phyloP scores from a whole-genome alignment of 2,797 vertebrate genomes.

The Morelia viridis region DNA sequence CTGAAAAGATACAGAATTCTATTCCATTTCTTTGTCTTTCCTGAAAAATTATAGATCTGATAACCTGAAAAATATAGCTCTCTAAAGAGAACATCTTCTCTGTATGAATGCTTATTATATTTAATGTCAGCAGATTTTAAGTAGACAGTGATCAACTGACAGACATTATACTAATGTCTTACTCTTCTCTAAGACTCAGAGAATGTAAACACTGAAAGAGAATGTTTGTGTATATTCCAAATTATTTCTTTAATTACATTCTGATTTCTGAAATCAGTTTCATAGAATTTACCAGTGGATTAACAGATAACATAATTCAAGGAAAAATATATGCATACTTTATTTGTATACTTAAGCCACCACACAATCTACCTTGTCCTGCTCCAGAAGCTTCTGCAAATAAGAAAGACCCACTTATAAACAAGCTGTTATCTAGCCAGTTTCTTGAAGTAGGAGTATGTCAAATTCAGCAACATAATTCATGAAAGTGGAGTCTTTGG shows the following conservation, averaged over 20 bases:
- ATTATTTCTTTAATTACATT: constrained; percentile 41
- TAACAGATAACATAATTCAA: background rate
- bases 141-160: constrained; percentile 49
- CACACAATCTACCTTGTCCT: too few relatives aligned
- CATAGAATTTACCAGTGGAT: background rate
- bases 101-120: constrained; percentile 36
- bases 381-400: too few relatives aligned
- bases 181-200: background rate
- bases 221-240: constrained; percentile 29
- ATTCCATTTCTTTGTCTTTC: constrained; percentile 58
- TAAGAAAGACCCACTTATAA: too few relatives aligned
- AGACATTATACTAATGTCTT: constrained; percentile 22
- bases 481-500: too few relatives aligned
- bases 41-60: constrained; percentile 54
- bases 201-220: constrained; percentile 31
- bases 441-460: too few relatives aligned
- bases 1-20: constrained; percentile 54
- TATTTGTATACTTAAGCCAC: background rate
- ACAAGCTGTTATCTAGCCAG: too few relatives aligned
- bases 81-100: constrained; percentile 52
- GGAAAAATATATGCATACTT: background rate
- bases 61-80: constrained; percentile 56
- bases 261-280: constrained; percentile 42
- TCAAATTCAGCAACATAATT: too few relatives aligned
- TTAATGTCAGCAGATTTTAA: constrained; percentile 37